These are phyloP conservation scores for Drosophila stalkeri DNA, from an alignment of 2,888 invertebrate species.

Conservation along the genomic window DNA sequence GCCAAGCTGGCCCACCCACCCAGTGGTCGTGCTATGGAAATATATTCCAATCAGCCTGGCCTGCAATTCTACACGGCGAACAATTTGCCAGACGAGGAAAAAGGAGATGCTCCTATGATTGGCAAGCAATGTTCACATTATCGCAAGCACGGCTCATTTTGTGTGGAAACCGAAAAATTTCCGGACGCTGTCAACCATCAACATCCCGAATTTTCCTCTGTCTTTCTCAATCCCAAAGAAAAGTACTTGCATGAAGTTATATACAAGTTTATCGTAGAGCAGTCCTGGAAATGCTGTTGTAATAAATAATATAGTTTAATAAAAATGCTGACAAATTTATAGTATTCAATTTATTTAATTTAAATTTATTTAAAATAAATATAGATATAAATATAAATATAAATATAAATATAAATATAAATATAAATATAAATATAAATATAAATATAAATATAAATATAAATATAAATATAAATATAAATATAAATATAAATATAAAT, in stretches of 20 bases:
- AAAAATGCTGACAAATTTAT: conserved; percentile 31
- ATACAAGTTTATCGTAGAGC: conserved; percentile 63
- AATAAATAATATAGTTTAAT: conserved; percentile 35
- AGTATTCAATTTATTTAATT: neutral
- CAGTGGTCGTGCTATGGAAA: conserved; percentile 91
- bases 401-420: too few relatives aligned
- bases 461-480: too few relatives aligned
- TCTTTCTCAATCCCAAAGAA: conserved; percentile 90
- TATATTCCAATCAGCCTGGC: conserved; percentile 94
- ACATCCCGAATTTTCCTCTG: conserved; percentile 90
- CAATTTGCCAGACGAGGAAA: conserved; percentile 88
- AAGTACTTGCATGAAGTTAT: conserved; percentile 70
- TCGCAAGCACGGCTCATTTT: conserved; percentile 92
- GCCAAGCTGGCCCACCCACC: conserved; percentile 86
- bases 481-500: too few relatives aligned
- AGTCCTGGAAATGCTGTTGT: conserved; percentile 68
- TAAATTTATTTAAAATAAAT: neutral
- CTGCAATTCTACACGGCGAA: conserved; percentile 96
- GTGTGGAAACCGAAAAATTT: conserved; percentile 96
- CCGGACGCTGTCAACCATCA: conserved; percentile 95
- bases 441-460: too few relatives aligned
- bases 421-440: too few relatives aligned
- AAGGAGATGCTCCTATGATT: conserved; percentile 86
- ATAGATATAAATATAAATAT: too few relatives aligned
- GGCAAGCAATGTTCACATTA: conserved; percentile 91